A percentile compares a stretch with the other conserved stretches of the same genome.
These are phyloP conservation scores for Elephas maximus DNA, from an alignment of 2,113 vertebrate species.

Conservation along the genomic window DNA sequence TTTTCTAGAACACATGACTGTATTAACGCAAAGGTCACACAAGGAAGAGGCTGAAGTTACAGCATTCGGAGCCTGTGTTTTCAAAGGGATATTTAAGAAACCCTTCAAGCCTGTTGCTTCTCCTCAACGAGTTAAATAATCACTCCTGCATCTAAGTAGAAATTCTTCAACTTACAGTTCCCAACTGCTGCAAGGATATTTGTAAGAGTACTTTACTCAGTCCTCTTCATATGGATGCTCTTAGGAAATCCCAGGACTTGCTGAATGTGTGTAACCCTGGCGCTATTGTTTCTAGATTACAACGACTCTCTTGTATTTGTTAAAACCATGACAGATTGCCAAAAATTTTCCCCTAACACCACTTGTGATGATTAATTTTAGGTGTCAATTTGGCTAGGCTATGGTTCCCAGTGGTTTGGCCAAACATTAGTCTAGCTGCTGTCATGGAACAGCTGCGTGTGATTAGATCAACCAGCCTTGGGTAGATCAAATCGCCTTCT, in stretches of 20 bases:
- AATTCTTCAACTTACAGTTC: neutral
- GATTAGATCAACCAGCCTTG: neutral
- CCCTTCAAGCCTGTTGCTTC: neutral
- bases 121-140: neutral
- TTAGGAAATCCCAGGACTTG: neutral
- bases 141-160: neutral
- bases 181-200: neutral
- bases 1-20: neutral
- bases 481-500: neutral
- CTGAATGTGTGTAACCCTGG: neutral
- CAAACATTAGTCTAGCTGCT: neutral
- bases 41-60: neutral
- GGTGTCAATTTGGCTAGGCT: neutral
- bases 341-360: neutral
- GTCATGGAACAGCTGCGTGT: neutral
- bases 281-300: neutral
- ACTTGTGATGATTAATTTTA: neutral
- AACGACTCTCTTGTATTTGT: neutral
- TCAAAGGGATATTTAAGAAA: neutral
- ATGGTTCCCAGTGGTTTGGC: neutral
- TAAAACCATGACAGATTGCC: neutral
- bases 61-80: neutral
- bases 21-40: neutral
- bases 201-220: neutral
- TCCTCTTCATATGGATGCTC: neutral